These are phyloP conservation scores for Galerucella calmariensis DNA, from an alignment of 2,888 invertebrate species.

Conservation along the genomic window DNA sequence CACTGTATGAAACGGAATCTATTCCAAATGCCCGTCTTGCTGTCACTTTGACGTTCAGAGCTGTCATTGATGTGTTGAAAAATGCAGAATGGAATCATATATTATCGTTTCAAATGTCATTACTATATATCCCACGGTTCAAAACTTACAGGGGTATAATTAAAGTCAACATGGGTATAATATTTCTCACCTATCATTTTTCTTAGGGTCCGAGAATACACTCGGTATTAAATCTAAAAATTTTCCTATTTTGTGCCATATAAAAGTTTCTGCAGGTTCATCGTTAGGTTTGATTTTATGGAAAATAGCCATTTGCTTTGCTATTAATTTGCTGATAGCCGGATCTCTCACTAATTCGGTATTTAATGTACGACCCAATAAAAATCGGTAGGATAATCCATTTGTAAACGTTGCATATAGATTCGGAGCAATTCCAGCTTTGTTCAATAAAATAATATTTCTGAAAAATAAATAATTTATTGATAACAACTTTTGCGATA, in stretches of 20 bases:
- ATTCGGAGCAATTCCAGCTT: constrained; percentile 83
- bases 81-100: no score
- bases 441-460: constrained; percentile 73
- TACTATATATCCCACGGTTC: no score
- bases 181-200: constrained; percentile 29
- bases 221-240: constrained; percentile 82
- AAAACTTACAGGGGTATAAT: neutral
- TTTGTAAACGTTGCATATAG: constrained; percentile 93
- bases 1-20: no score
- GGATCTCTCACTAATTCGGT: constrained; percentile 72
- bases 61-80: no score
- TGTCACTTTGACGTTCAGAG: no score
- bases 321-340: constrained; percentile 79
- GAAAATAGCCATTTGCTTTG: constrained; percentile 85
- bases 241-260: constrained; percentile 82
- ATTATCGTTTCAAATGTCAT: no score
- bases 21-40: no score
- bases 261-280: constrained; percentile 68
- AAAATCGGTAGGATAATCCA: constrained; percentile 91
- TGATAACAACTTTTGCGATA: neutral
- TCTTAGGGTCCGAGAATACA: constrained; percentile 69
- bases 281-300: constrained; percentile 71
- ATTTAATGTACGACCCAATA: constrained; percentile 83
- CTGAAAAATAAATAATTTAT: constrained; percentile 52
- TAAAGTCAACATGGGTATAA: neutral